Conservation (phyloP, 2,113 vertebrate species). For the Dermatemys mawii region DNA sequence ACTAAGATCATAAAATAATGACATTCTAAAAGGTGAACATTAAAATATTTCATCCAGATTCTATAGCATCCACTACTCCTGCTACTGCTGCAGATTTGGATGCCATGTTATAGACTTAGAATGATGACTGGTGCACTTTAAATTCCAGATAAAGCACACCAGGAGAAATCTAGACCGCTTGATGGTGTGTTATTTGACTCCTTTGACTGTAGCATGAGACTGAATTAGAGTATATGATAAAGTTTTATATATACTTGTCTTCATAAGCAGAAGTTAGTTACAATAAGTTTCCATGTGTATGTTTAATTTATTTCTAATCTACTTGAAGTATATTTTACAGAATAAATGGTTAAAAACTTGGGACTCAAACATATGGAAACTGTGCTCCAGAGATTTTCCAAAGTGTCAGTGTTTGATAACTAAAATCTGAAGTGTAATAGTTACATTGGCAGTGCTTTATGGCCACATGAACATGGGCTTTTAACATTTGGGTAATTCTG, state of each 20-base stretch:
- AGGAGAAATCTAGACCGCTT: slow-evolving; percentile 37
- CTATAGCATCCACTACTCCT: neutral
- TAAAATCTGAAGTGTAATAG: slow-evolving; percentile 73
- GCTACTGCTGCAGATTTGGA: neutral
- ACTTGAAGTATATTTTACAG: slow-evolving; percentile 62
- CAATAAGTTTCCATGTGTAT: slow-evolving; percentile 69
- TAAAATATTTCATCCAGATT: neutral
- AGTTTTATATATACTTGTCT: slow-evolving; percentile 69
- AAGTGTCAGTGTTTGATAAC: slow-evolving; percentile 70
- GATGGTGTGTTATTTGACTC: slow-evolving; percentile 50
- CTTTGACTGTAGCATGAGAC: slow-evolving; percentile 55
- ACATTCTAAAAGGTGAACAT: neutral
- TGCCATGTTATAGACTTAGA: neutral
- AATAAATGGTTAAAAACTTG: slow-evolving; percentile 72
- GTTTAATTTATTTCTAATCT: slow-evolving; percentile 74
- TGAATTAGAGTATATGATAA: slow-evolving; percentile 72
- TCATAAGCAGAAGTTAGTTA: slow-evolving; percentile 73
- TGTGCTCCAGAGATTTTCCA: slow-evolving; percentile 62
- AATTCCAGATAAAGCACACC: neutral
- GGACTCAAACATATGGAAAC: slow-evolving; percentile 61
- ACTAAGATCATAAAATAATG: neutral
- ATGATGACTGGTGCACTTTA: slow-evolving; percentile 2
- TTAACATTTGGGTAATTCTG: slow-evolving; percentile 73
- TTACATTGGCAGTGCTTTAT: slow-evolving; percentile 72
- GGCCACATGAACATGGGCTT: slow-evolving; percentile 61